phyloP scores from a whole-genome alignment of 2,888 invertebrate species.

The Vandiemenella viatica region DNA sequence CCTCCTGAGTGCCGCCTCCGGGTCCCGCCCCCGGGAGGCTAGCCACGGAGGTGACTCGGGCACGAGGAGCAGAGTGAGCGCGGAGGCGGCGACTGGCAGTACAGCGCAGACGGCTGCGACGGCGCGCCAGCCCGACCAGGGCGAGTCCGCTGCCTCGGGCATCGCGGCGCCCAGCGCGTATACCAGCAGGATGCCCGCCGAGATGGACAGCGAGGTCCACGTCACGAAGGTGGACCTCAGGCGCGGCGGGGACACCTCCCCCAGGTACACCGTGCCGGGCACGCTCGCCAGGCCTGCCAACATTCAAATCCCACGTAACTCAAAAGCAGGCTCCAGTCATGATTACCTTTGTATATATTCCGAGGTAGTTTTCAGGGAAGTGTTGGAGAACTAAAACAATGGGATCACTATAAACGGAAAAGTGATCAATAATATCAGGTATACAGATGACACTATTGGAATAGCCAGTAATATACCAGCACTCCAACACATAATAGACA shows the following conservation, averaged over 20 bases:
- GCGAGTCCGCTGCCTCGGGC: too few species aligned
- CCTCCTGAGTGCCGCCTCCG: conserved; percentile 28
- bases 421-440: too few species aligned
- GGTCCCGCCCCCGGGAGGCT: conserved; percentile 29
- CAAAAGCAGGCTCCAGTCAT: too few species aligned
- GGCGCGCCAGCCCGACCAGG: conserved; percentile 14
- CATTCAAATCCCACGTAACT: too few species aligned
- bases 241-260: conserved; percentile 33
- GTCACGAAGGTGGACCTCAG: conserved; percentile 15
- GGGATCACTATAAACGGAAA: too few species aligned
- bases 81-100: conserved; percentile 34
- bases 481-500: too few species aligned
- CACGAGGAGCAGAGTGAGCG: conserved; percentile 31
- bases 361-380: too few species aligned
- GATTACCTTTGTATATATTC: too few species aligned
- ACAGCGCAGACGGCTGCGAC: conserved; percentile 8
- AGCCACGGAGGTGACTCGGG: conserved; percentile 41
- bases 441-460: too few species aligned
- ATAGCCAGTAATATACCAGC: too few species aligned
- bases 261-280: conserved; percentile 37
- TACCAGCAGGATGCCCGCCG: conserved; percentile 11
- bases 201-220: conserved; percentile 15
- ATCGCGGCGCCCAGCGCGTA: conserved; percentile 10
- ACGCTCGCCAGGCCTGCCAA: conserved; percentile 36
- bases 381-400: too few species aligned